Evolutionary conservation across 2,797 vertebrate genomes (phyloP).

Genomic region (Anabacerthia variegaticeps): DNA sequence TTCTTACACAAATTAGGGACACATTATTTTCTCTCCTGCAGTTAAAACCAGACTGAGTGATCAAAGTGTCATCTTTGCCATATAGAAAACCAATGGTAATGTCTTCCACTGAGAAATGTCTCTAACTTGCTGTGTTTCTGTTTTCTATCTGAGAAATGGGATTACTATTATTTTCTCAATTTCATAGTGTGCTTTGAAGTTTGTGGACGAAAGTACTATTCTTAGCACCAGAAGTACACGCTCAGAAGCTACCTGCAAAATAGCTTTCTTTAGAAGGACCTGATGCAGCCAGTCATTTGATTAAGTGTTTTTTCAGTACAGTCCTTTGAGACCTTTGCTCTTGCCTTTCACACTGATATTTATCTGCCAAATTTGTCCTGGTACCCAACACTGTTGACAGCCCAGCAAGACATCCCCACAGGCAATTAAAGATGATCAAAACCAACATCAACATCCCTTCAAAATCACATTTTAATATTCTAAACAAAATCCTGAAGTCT

Average conservation of each 20-base stretch:
- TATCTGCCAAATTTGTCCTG: neutral
- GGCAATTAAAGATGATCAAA: neutral
- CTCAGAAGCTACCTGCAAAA: neutral
- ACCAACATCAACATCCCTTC: neutral
- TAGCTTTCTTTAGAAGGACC: neutral
- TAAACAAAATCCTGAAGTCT: neutral
- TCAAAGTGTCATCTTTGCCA: neutral
- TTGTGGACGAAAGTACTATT: neutral
- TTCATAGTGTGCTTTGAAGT: neutral
- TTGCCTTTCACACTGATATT: neutral
- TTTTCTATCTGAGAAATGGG: neutral
- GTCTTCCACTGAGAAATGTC: neutral
- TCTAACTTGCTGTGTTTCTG: neutral
- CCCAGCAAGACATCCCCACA: neutral
- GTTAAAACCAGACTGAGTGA: neutral
- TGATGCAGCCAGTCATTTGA: neutral
- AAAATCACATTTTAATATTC: neutral
- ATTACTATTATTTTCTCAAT: neutral
- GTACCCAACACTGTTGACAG: neutral
- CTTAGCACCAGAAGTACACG: neutral
- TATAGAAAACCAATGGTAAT: neutral
- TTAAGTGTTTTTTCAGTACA: neutral
- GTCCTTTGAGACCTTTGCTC: neutral
- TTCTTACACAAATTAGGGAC: neutral
- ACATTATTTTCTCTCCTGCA: neutral